phyloP scores from a whole-genome alignment of 2,113 vertebrate genomes.

The Panthera leo region DNA sequence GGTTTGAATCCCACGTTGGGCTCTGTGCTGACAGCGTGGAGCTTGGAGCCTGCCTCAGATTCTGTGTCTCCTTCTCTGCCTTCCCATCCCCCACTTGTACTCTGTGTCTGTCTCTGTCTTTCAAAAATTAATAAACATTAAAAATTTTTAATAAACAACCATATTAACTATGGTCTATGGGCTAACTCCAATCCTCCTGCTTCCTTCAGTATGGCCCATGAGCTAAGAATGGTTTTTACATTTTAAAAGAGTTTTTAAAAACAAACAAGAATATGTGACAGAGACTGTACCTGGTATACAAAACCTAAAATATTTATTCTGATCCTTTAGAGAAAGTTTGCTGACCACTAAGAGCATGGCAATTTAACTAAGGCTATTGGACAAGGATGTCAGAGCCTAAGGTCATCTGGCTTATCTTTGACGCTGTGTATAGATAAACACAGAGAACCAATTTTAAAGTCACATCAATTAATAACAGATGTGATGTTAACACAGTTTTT shows the following conservation, averaged over 20 bases:
- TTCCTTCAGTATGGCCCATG: not conserved
- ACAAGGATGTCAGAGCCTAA: not conserved
- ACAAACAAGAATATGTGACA: not conserved
- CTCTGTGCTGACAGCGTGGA: too few species aligned
- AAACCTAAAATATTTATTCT: not conserved
- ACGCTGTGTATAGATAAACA: not conserved
- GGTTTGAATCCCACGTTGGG: too few species aligned
- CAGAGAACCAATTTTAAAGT: not conserved
- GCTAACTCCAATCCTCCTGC: not conserved
- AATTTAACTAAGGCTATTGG: not conserved
- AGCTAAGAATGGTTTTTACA: not conserved
- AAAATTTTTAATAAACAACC: not conserved
- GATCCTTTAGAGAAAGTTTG: not conserved
- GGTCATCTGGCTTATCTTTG: not conserved
- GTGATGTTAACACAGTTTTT: not conserved
- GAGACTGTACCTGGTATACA: not conserved
- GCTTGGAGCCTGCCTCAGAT: too few species aligned
- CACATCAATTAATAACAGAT: not conserved
- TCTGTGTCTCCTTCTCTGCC: too few species aligned
- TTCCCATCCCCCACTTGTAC: too few species aligned
- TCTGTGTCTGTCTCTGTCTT: too few species aligned
- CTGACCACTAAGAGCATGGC: not conserved
- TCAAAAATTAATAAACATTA: too few species aligned
- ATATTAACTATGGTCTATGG: not conserved
- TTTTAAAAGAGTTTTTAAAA: not conserved